These are phyloP conservation scores for Monopterus albus DNA, from an alignment of 2,113 vertebrate genomes.

Conservation along the genomic window DNA sequence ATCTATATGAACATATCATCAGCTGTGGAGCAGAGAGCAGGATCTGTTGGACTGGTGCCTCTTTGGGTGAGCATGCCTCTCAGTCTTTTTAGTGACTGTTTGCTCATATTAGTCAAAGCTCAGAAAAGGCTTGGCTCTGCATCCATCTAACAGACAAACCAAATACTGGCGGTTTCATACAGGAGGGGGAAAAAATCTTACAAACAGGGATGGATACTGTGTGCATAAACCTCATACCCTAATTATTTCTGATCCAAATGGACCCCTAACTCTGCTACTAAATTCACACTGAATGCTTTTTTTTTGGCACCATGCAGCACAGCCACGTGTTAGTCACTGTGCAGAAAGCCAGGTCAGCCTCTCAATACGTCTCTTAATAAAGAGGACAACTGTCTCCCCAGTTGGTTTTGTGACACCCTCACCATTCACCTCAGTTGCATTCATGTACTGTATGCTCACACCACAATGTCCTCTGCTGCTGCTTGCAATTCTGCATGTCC, in stretches of 20 bases:
- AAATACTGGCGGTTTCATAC: background rate
- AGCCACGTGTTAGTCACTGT: slow-evolving; percentile 72
- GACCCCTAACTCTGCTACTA: slow-evolving; percentile 74
- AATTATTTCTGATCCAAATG: slow-evolving; percentile 63
- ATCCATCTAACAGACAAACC: slow-evolving; percentile 3
- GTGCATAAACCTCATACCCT: background rate
- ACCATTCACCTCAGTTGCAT: background rate
- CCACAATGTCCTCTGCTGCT: slow-evolving; percentile 39
- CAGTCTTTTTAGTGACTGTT: slow-evolving; percentile 30
- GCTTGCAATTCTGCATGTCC: slow-evolving; percentile 66
- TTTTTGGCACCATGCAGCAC: slow-evolving; percentile 75
- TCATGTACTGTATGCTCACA: no score
- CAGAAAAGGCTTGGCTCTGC: slow-evolving; percentile 10
- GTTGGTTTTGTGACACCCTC: background rate
- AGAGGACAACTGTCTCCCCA: background rate
- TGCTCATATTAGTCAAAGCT: slow-evolving; percentile 43
- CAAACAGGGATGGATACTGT: background rate
- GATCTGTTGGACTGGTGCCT: slow-evolving; percentile 75
- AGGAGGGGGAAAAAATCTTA: background rate
- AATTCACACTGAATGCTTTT: slow-evolving; percentile 81
- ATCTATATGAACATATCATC: slow-evolving; percentile 74
- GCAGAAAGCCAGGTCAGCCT: slow-evolving; percentile 52
- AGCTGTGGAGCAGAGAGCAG: slow-evolving; percentile 68
- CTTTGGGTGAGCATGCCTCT: slow-evolving; percentile 72
- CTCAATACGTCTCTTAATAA: slow-evolving; percentile 14